These are phyloP conservation scores for Ardeotis arabs DNA, from an alignment of 2,113 vertebrate species.

Conservation along the genomic window DNA sequence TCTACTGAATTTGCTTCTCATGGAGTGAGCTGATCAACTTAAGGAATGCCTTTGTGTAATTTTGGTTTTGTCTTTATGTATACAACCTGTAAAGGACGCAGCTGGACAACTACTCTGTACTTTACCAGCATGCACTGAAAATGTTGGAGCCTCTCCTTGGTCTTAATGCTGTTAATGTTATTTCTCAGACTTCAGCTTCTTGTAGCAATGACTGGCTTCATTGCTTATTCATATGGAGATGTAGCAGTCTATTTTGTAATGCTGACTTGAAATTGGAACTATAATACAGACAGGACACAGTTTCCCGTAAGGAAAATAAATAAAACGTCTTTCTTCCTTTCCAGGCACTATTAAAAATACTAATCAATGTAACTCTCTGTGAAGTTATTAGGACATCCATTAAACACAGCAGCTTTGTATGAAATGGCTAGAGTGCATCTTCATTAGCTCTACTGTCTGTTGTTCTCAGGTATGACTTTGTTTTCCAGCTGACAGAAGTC, in stretches of 20 bases:
- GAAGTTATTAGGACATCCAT: neutral
- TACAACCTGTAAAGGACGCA: neutral
- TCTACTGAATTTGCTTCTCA: constrained; percentile 9
- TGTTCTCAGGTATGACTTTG: neutral
- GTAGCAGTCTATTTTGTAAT: neutral
- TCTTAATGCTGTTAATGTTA: neutral
- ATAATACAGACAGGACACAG: neutral
- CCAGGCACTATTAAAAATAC: neutral
- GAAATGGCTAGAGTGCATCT: neutral
- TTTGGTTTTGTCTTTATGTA: neutral
- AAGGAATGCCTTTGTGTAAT: neutral
- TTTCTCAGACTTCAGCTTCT: neutral
- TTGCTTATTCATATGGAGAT: neutral
- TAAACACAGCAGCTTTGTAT: neutral
- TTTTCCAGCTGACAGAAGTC: neutral
- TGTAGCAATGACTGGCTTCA: neutral
- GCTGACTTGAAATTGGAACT: neutral
- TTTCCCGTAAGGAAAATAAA: constrained; percentile 6
- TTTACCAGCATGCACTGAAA: neutral
- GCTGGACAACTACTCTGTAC: neutral
- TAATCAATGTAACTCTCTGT: neutral
- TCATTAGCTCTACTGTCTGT: neutral
- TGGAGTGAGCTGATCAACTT: neutral
- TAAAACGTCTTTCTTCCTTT: neutral
- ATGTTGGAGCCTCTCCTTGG: neutral